phyloP scores from a whole-genome alignment of 2,888 invertebrate species.

The Drosophila quinaria region DNA sequence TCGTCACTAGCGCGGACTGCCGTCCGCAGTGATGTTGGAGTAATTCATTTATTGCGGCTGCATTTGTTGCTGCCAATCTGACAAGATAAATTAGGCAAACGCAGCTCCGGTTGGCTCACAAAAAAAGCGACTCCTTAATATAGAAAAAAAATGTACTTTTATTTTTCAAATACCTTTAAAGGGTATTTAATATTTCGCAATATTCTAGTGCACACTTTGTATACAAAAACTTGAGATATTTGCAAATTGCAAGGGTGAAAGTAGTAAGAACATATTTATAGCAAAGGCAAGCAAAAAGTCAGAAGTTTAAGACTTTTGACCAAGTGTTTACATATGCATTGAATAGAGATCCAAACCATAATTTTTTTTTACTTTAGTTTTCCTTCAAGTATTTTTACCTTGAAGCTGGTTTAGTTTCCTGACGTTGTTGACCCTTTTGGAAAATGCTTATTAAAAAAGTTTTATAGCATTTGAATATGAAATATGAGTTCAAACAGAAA shows the following conservation, averaged over 20 bases:
- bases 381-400: conserved; percentile 19
- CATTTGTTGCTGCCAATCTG: conserved; percentile 76
- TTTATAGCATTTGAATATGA: conserved; percentile 9
- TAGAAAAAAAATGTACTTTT: not conserved
- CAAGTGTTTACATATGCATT: conserved; percentile 40
- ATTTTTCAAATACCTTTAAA: not conserved
- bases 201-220: conserved; percentile 4
- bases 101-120: conserved; percentile 31
- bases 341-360: conserved; percentile 18
- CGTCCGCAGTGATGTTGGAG: no score
- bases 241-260: not conserved
- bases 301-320: conserved; percentile 1
- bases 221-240: conserved; percentile 4
- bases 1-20: no score
- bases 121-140: not conserved
- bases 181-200: not conserved
- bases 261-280: not conserved
- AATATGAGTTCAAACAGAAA: not conserved
- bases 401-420: conserved; percentile 9
- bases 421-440: conserved; percentile 47
- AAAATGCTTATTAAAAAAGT: conserved; percentile 45
- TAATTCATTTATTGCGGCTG: conserved; percentile 61
- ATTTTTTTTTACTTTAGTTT: conserved; percentile 19
- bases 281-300: conserved; percentile 8
- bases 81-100: conserved; percentile 76